phyloP scores from a whole-genome alignment of 1,140 invertebrate species.

The Chironomus tepperi region DNA sequence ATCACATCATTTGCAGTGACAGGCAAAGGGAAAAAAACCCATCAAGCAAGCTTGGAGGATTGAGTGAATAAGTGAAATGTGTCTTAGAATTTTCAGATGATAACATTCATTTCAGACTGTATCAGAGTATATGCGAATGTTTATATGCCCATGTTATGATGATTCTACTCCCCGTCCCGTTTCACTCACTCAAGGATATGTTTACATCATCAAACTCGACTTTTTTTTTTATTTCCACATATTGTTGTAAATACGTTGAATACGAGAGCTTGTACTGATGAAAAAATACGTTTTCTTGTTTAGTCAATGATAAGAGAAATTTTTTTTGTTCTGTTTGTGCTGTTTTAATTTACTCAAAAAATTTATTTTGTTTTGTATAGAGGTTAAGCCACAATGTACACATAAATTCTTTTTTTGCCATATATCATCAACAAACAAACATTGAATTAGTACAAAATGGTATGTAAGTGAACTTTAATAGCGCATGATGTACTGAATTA shows the following conservation, averaged over 20 bases:
- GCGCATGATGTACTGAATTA: too few relatives aligned
- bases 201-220: slow-evolving; percentile 7
- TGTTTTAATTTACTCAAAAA: neutral
- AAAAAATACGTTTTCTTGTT: neutral
- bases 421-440: too few relatives aligned
- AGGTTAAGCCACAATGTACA: too few relatives aligned
- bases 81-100: slow-evolving; percentile 1
- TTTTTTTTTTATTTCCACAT: neutral
- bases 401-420: too few relatives aligned
- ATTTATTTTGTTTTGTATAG: too few relatives aligned
- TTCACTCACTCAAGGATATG: neutral
- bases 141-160: neutral
- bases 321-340: neutral
- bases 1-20: slow-evolving; percentile 12
- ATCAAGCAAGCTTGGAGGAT: too few relatives aligned
- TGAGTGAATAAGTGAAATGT: neutral
- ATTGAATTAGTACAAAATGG: too few relatives aligned
- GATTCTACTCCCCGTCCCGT: neutral
- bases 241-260: neutral
- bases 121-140: neutral
- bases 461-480: too few relatives aligned
- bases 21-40: neutral
- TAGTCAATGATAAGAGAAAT: slow-evolving; percentile 2
- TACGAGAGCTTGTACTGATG: neutral
- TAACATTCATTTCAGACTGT: neutral